These are phyloP conservation scores for Eurosta solidaginis DNA, from an alignment of 1,140 invertebrate species.

Conservation along the genomic window DNA sequence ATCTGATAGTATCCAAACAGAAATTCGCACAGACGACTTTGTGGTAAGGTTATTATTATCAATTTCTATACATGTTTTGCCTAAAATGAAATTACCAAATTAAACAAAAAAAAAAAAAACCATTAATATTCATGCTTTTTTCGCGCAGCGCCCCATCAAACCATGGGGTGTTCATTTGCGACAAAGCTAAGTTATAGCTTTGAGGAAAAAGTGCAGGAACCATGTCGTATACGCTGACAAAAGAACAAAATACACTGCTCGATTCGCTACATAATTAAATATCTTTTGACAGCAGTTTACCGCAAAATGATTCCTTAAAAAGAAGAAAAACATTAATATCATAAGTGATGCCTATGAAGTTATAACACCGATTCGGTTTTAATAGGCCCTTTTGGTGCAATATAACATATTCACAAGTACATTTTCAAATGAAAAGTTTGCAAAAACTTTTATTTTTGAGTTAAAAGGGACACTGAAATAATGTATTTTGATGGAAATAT, in stretches of 20 bases:
- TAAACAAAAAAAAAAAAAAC: not conserved
- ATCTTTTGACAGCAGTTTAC: not conserved
- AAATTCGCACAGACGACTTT: conserved; percentile 62
- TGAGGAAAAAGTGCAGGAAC: conserved; percentile 6
- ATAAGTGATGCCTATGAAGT: not conserved
- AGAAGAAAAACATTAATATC: not conserved
- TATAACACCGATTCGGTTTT: not conserved
- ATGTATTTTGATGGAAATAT: too few relatives aligned
- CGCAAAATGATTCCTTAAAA: not conserved
- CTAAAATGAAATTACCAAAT: conserved; percentile 35
- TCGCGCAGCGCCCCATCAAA: not conserved
- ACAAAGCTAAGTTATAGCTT: not conserved
- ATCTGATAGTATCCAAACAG: conserved; percentile 60
- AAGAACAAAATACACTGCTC: too few relatives aligned
- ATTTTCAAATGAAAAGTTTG: too few relatives aligned
- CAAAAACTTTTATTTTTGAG: too few relatives aligned
- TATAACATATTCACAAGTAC: too few relatives aligned
- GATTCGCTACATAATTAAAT: too few relatives aligned
- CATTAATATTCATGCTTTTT: conserved; percentile 9
- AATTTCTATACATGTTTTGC: conserved; percentile 48
- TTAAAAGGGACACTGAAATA: too few relatives aligned
- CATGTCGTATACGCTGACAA: not conserved
- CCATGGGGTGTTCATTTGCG: not conserved
- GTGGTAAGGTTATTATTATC: conserved; percentile 61
- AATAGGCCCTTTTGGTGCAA: too few relatives aligned